Evolutionary conservation across 2,888 invertebrate species (phyloP).

Genomic region (Diaperis boleti): DNA sequence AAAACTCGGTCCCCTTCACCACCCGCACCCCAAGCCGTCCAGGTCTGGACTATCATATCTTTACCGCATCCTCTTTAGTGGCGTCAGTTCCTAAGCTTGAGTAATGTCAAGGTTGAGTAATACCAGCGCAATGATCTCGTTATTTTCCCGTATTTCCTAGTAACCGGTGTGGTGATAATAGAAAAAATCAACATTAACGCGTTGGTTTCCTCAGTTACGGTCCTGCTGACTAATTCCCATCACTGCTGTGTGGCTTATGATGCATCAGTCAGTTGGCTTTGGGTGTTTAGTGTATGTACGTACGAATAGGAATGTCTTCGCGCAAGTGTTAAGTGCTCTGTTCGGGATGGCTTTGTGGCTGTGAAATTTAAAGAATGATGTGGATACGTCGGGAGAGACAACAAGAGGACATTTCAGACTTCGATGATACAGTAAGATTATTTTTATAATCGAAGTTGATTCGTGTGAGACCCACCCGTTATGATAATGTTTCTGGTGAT

Average conservation of each 20-base stretch:
- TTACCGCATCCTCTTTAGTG: background rate
- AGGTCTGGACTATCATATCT: background rate
- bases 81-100: constrained; percentile 11
- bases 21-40: constrained; percentile 37
- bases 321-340: constrained; percentile 10
- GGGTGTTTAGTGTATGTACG: constrained; percentile 46
- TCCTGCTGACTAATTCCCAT: constrained; percentile 59
- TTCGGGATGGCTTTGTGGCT: constrained; percentile 31
- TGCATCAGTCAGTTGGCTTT: constrained; percentile 49
- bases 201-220: constrained; percentile 55
- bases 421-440: constrained; percentile 61
- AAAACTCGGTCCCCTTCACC: constrained; percentile 36
- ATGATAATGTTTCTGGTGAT: too few species aligned
- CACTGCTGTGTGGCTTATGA: constrained; percentile 43
- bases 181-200: constrained; percentile 29
- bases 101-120: constrained; percentile 13
- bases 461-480: too few species aligned
- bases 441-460: too few species aligned
- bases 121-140: background rate
- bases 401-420: constrained; percentile 50
- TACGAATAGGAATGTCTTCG: constrained; percentile 45
- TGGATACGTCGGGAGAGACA: constrained; percentile 58
- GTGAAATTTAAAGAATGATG: constrained; percentile 44
- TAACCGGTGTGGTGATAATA: constrained; percentile 26
- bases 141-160: constrained; percentile 21